Evolutionary conservation across 2,888 invertebrate species (phyloP).

Genomic region (Rhingia rostrata): DNA sequence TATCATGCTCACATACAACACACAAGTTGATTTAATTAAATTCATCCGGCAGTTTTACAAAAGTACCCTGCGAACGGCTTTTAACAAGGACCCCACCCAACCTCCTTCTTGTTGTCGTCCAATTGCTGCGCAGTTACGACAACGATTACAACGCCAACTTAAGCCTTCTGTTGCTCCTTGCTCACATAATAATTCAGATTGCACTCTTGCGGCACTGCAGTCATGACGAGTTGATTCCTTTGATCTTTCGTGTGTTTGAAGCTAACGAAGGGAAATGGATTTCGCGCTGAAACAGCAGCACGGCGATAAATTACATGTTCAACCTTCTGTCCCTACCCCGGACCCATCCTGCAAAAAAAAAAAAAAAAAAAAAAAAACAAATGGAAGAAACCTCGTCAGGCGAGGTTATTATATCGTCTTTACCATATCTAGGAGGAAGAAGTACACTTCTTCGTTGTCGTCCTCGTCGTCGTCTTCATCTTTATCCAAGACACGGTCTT

Average conservation of each 20-base stretch:
- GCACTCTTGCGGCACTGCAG: slow-evolving; percentile 34
- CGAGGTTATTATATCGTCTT: slow-evolving; percentile 62
- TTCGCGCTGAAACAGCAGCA: slow-evolving; percentile 63
- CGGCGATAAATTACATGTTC: slow-evolving; percentile 68
- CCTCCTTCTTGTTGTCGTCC: slow-evolving; percentile 2
- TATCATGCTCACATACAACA: slow-evolving; percentile 11
- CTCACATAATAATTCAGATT: slow-evolving; percentile 51
- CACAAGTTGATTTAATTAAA: slow-evolving; percentile 71
- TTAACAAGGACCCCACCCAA: slow-evolving; percentile 47
- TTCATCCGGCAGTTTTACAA: slow-evolving; percentile 55
- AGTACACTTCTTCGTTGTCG: slow-evolving; percentile 24
- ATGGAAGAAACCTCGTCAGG: slow-evolving; percentile 32
- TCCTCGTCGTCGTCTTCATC: slow-evolving; percentile 43
- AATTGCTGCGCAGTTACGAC: slow-evolving; percentile 19
- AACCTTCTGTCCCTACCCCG: slow-evolving; percentile 45
- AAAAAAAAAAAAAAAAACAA: slow-evolving; percentile 11
- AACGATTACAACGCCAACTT: slow-evolving; percentile 53
- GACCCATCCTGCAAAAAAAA: slow-evolving; percentile 16
- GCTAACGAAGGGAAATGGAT: slow-evolving; percentile 71
- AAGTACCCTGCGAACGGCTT: slow-evolving; percentile 58
- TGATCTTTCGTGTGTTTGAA: slow-evolving; percentile 58
- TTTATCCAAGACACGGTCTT: slow-evolving; percentile 22
- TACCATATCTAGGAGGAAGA: slow-evolving; percentile 30
- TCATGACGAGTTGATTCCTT: slow-evolving; percentile 69
- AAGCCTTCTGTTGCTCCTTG: slow-evolving; percentile 27